phyloP scores from a whole-genome alignment of 1,140 invertebrate genomes.

The Lordiphosa stackelbergi region DNA sequence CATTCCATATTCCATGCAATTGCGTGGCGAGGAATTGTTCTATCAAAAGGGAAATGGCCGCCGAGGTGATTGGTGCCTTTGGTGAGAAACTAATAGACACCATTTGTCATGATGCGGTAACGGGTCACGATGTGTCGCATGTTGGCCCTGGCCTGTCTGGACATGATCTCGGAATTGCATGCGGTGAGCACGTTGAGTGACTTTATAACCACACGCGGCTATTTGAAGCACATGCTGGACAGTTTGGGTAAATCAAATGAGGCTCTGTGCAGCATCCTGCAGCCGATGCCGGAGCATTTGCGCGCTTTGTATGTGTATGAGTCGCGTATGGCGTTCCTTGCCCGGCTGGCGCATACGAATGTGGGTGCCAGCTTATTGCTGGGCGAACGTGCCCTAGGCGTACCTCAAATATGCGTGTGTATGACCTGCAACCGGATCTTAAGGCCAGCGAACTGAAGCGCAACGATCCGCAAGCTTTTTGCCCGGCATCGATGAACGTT shows the following conservation, averaged over 20 bases:
- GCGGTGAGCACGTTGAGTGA: conserved; percentile 84
- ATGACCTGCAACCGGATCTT: conserved; percentile 86
- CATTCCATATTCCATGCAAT: conserved; percentile 33
- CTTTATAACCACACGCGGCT: conserved; percentile 87
- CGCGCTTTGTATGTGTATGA: conserved; percentile 91
- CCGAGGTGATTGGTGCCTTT: conserved; percentile 83
- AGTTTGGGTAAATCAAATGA: conserved; percentile 86
- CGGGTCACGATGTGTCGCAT: conserved; percentile 93
- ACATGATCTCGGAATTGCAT: conserved; percentile 87
- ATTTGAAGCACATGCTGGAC: conserved; percentile 90
- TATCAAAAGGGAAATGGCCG: conserved; percentile 46
- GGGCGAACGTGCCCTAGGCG: conserved; percentile 84
- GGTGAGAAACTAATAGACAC: conserved; percentile 90
- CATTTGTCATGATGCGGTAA: conserved; percentile 90
- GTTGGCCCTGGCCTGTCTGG: conserved; percentile 88
- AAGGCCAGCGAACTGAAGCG: conserved; percentile 58
- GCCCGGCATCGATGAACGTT: conserved; percentile 82
- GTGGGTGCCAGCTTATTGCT: conserved; percentile 87
- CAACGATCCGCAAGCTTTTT: conserved; percentile 78
- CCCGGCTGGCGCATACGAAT: conserved; percentile 84
- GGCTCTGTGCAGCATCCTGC: conserved; percentile 83
- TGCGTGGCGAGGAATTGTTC: conserved; percentile 1
- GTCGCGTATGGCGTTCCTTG: conserved; percentile 90
- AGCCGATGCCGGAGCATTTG: conserved; percentile 83
- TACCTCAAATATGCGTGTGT: conserved; percentile 86